phyloP scores from a whole-genome alignment of 1,140 invertebrate genomes.

The Atta cephalotes region DNA sequence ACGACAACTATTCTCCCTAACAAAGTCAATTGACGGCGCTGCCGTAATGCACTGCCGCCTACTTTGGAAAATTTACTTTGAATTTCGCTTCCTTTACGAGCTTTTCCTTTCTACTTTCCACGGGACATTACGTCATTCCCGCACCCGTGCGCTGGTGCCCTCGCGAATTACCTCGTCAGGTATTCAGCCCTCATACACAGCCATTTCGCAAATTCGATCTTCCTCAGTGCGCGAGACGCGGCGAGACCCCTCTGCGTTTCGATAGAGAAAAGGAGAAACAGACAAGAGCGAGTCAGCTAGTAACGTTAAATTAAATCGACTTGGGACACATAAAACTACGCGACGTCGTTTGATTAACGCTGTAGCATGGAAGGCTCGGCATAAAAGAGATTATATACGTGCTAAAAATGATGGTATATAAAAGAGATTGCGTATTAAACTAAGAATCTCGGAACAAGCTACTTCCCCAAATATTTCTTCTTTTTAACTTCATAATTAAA shows the following conservation, averaged over 20 bases:
- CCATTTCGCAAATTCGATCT: conserved; percentile 85
- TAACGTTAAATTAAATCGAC: conserved; percentile 49
- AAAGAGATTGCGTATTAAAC: conserved; percentile 7
- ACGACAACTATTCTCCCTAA: conserved; percentile 65
- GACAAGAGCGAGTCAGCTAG: conserved; percentile 22
- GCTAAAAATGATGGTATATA: conserved; percentile 3
- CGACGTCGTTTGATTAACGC: conserved; percentile 16
- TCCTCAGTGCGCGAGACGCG: conserved; percentile 76
- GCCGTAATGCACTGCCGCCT: conserved; percentile 60
- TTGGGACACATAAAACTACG: conserved; percentile 27
- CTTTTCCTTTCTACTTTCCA: conserved; percentile 66
- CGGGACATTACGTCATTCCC: conserved; percentile 59
- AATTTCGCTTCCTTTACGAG: conserved; percentile 67
- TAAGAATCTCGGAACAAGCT: neutral
- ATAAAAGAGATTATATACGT: conserved; percentile 6
- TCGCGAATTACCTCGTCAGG: conserved; percentile 83
- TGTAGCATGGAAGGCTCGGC: neutral
- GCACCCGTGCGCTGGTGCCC: conserved; percentile 27
- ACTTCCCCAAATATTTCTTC: conserved; percentile 18
- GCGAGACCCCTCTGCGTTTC: conserved; percentile 68
- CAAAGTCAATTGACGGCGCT: conserved; percentile 51
- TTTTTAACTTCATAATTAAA: neutral
- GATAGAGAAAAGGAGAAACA: conserved; percentile 28
- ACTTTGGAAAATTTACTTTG: conserved; percentile 74
- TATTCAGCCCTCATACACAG: conserved; percentile 84